Evolutionary conservation across 2,888 invertebrate species (phyloP).

Genomic region (Ophion ellenae): DNA sequence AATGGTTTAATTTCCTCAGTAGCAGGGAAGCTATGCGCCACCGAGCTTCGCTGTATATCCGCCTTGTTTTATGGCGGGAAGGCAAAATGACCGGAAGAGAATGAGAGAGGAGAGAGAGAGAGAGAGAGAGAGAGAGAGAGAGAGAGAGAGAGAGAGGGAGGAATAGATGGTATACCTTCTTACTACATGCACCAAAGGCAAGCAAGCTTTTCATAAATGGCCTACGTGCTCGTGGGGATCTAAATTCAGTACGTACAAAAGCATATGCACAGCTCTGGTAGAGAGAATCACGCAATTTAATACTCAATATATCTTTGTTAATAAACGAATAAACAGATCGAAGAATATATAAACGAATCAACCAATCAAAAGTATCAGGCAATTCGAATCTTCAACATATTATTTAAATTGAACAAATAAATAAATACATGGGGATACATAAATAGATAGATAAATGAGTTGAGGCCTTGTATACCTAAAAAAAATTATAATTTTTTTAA

Average conservation of each 20-base stretch:
- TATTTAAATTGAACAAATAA: too few relatives aligned
- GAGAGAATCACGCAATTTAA: too few relatives aligned
- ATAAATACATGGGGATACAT: too few relatives aligned
- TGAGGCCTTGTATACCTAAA: too few relatives aligned
- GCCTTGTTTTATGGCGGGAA: conserved; percentile 60
- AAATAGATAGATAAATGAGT: too few relatives aligned
- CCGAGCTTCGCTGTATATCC: conserved; percentile 53
- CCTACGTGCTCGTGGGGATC: conserved; percentile 23
- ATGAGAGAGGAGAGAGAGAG: not conserved
- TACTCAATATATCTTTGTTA: too few relatives aligned
- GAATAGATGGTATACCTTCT: not conserved
- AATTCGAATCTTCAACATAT: too few relatives aligned
- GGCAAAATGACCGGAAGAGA: conserved; percentile 24
- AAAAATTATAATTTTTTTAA: too few relatives aligned
- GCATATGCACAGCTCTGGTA: conserved; percentile 12
- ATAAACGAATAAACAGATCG: conserved; percentile 10
- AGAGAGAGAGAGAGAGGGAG: not conserved
- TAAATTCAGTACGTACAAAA: conserved; percentile 19
- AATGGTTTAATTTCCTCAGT: conserved; percentile 74
- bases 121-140: conserved; percentile 25
- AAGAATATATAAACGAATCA: not conserved
- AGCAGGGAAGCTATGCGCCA: conserved; percentile 61
- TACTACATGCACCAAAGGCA: not conserved
- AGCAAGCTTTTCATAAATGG: conserved; percentile 59
- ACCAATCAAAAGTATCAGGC: too few relatives aligned